Percentiles rank a stretch among this genome's conserved stretches.
Conservation (phyloP, 2,113 vertebrate genomes). For the Laticauda laticaudata region DNA sequence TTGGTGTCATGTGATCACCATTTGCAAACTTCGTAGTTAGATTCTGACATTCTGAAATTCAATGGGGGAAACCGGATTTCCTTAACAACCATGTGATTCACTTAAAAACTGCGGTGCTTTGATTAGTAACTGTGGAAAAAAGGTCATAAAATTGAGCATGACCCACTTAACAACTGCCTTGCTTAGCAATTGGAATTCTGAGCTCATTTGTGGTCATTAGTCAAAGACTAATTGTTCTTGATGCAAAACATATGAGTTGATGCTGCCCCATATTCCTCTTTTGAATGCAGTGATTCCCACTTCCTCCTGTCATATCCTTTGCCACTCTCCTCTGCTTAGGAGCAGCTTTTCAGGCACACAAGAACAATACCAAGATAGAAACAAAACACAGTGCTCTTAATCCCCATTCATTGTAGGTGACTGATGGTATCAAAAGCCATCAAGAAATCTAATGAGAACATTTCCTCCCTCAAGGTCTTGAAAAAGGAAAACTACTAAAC, state of each 20-base stretch:
- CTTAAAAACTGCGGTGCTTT: not conserved
- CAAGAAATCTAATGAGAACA: not conserved
- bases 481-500: not conserved
- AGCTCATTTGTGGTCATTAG: not conserved
- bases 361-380: not conserved
- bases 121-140: not conserved
- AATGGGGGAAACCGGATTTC: not conserved
- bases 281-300: not conserved
- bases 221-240: not conserved
- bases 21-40: not conserved
- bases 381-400: not conserved
- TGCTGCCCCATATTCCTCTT: not conserved
- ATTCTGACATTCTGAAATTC: not conserved
- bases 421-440: not conserved
- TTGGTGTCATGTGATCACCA: not conserved
- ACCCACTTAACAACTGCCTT: not conserved
- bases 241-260: not conserved
- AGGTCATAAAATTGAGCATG: not conserved
- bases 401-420: not conserved
- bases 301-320: not conserved
- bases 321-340: not conserved
- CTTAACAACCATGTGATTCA: not conserved
- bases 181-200: not conserved
- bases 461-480: not conserved
- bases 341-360: not conserved